Evolutionary conservation across 2,888 invertebrate species (phyloP).

Genomic region (Megamerina dolium): DNA sequence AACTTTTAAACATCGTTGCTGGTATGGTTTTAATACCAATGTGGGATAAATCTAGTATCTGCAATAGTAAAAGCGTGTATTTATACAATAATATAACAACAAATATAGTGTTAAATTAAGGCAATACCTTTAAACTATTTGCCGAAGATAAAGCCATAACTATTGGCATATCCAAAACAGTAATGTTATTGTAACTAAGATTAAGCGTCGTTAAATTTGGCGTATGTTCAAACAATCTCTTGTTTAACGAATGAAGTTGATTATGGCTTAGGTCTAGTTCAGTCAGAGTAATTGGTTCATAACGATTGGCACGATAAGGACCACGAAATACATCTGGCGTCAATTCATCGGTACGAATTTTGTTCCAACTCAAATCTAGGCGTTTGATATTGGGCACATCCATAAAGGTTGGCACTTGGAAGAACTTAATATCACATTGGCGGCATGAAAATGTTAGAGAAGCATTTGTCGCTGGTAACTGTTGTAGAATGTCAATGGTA

Average conservation of each 20-base stretch:
- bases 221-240: conserved; percentile 59
- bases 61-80: conserved; percentile 11
- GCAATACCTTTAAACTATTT: conserved; percentile 54
- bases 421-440: conserved; percentile 39
- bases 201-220: conserved; percentile 57
- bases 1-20: conserved; percentile 51
- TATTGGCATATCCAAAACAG: conserved; percentile 57
- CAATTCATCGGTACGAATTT: conserved; percentile 52
- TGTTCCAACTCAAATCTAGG: conserved; percentile 47
- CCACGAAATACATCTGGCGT: conserved; percentile 63
- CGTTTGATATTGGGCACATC: conserved; percentile 43
- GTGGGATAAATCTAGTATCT: conserved; percentile 56
- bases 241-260: conserved; percentile 57
- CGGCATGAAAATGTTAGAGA: conserved; percentile 42
- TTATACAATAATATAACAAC: not conserved
- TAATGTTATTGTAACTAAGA: conserved; percentile 59
- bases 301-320: conserved; percentile 54
- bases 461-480: conserved; percentile 44
- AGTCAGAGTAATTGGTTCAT: conserved; percentile 56
- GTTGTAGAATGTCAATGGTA: conserved; percentile 37
- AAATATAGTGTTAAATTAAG: not conserved
- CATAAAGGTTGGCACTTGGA: conserved; percentile 43
- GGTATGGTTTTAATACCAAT: conserved; percentile 58
- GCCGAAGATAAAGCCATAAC: conserved; percentile 55
- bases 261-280: conserved; percentile 61